These are phyloP conservation scores for Connochaetes taurinus DNA, from an alignment of 2,113 vertebrate species.

Conservation along the genomic window DNA sequence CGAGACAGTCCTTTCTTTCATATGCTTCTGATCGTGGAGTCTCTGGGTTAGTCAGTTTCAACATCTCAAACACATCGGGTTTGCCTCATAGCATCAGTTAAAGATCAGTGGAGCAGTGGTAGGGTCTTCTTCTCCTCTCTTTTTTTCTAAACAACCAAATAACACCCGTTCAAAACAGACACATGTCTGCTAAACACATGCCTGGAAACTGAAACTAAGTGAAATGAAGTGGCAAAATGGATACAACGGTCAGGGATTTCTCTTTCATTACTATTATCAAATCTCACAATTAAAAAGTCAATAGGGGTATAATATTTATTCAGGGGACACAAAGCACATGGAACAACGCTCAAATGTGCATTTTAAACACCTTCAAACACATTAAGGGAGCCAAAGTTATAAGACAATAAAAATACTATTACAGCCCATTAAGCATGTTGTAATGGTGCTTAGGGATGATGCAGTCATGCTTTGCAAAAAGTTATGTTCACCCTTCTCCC, in stretches of 20 bases:
- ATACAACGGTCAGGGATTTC: slow-evolving; percentile 58
- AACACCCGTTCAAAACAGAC: slow-evolving; percentile 28
- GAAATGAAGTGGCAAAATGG: slow-evolving; percentile 45
- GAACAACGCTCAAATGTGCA: slow-evolving; percentile 63
- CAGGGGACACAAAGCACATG: slow-evolving; percentile 57
- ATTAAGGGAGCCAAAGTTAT: slow-evolving; percentile 58
- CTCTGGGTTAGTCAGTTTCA: background rate
- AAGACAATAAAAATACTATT: slow-evolving; percentile 71
- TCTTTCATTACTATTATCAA: slow-evolving; percentile 63
- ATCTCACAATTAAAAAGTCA: slow-evolving; percentile 72
- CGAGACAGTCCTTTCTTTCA: background rate
- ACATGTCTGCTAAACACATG: background rate
- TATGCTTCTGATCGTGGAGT: background rate
- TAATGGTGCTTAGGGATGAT: slow-evolving; percentile 47
- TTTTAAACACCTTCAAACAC: slow-evolving; percentile 56
- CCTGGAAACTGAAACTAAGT: slow-evolving; percentile 24
- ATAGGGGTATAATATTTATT: slow-evolving; percentile 66
- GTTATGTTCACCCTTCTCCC: slow-evolving; percentile 45
- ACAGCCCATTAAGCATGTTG: slow-evolving; percentile 65
- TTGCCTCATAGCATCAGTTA: background rate
- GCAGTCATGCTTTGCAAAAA: slow-evolving; percentile 47
- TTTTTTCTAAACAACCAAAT: background rate
- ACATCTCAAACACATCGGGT: background rate
- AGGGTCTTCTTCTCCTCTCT: background rate
- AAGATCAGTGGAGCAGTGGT: background rate